Evolutionary conservation across 2,797 vertebrate species (phyloP).

Genomic region (Austrolebias charrua): DNA sequence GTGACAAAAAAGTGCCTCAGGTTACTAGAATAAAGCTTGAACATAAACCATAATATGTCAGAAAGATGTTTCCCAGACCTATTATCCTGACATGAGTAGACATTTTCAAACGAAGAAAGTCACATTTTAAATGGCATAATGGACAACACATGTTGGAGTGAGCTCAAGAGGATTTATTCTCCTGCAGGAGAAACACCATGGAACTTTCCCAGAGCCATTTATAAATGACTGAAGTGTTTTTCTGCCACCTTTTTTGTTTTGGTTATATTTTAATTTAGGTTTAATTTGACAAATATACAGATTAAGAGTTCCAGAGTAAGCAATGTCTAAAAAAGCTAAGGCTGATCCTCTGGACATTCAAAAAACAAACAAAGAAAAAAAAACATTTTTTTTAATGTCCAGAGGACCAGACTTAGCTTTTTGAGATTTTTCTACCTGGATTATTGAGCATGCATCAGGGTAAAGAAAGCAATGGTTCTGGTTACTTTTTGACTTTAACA

Average conservation of each 20-base stretch:
- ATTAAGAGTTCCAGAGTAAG: conserved; percentile 13
- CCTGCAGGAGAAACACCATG: conserved; percentile 14
- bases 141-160: conserved; percentile 39
- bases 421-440: no score
- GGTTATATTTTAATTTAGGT: background rate
- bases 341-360: no score
- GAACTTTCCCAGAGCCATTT: conserved; percentile 15
- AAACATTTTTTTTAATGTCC: no score
- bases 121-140: conserved; percentile 52
- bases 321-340: no score
- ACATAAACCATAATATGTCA: conserved; percentile 53
- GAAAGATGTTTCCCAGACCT: conserved; percentile 59
- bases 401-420: no score
- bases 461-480: background rate
- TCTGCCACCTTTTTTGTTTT: conserved; percentile 8
- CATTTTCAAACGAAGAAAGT: conserved; percentile 54
- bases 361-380: no score
- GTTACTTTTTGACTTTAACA: conserved; percentile 22
- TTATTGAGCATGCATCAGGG: no score
- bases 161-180: conserved; percentile 24
- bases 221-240: conserved; percentile 11
- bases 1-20: conserved; percentile 18
- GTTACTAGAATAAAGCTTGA: conserved; percentile 39
- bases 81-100: conserved; percentile 48
- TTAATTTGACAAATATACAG: conserved; percentile 25